Conservation (phyloP, 2,113 vertebrate genomes). For the Dissostichus mawsoni region DNA sequence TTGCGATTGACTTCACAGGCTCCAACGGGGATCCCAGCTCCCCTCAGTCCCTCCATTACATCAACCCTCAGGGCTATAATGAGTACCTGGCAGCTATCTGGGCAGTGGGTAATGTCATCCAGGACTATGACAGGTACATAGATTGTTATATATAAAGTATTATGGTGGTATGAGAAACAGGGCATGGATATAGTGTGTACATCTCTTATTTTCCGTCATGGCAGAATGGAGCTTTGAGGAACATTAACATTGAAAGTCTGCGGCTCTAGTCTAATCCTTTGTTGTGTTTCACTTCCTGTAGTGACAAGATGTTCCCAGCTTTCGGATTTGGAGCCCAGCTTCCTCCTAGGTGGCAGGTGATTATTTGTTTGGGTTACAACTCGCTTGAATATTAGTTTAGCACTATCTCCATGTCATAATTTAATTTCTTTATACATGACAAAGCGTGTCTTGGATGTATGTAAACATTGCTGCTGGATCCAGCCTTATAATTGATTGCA, state of each 20-base stretch:
- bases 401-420: neutral
- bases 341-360: constrained; percentile 94
- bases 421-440: neutral
- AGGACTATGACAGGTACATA: constrained; percentile 94
- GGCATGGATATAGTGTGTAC: neutral
- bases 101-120: constrained; percentile 93
- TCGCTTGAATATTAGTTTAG: neutral
- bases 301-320: constrained; percentile 98
- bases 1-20: constrained; percentile 96
- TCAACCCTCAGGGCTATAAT: constrained; percentile 92
- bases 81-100: constrained; percentile 96
- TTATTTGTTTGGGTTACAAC: neutral
- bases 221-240: neutral
- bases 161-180: neutral
- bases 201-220: neutral
- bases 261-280: neutral
- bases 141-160: neutral
- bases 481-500: neutral
- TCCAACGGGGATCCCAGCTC: constrained; percentile 93
- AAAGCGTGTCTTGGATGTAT: neutral
- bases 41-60: constrained; percentile 92
- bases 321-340: constrained; percentile 97
- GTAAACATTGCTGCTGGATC: neutral
- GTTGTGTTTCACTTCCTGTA: constrained; percentile 56
- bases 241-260: neutral